Evolutionary conservation across 2,797 vertebrate genomes (phyloP).

Genomic region (Eutrigla gurnardus): DNA sequence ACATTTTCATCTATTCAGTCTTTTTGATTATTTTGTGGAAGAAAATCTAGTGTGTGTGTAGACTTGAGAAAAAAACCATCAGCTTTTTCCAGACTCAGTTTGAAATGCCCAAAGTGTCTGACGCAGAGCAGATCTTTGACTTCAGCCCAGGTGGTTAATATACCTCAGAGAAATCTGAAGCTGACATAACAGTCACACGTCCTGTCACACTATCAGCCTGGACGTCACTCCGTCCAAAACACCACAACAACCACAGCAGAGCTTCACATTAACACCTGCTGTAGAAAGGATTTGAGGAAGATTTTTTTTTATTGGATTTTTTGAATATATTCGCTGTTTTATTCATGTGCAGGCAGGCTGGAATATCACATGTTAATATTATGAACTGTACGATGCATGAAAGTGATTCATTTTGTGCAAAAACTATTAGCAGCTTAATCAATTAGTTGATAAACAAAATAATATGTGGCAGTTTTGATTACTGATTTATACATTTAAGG

Average conservation of each 20-base stretch:
- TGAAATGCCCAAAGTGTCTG: constrained; percentile 22
- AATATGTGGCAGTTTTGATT: background rate
- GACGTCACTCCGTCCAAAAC: constrained; percentile 31
- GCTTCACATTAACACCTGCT: background rate
- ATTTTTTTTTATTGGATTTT: constrained; percentile 11
- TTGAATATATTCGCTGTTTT: background rate
- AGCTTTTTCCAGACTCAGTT: constrained; percentile 22
- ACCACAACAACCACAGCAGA: constrained; percentile 41
- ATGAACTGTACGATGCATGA: too few species aligned
- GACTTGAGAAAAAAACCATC: background rate
- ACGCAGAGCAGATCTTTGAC: constrained; percentile 52
- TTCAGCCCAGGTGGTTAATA: constrained; percentile 56
- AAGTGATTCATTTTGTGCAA: background rate
- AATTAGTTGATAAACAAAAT: background rate
- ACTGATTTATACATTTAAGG: background rate
- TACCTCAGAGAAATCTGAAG: constrained; percentile 72
- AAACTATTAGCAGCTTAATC: background rate
- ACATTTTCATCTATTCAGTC: background rate
- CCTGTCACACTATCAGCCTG: constrained; percentile 60
- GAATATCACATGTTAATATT: background rate
- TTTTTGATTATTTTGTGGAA: background rate
- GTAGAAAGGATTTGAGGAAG: background rate
- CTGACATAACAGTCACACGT: constrained; percentile 66
- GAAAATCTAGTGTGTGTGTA: background rate
- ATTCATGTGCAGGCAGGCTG: background rate